phyloP scores from a whole-genome alignment of 37 sponge, comb jelly and placozoan genomes.

The Agelas oroides region DNA sequence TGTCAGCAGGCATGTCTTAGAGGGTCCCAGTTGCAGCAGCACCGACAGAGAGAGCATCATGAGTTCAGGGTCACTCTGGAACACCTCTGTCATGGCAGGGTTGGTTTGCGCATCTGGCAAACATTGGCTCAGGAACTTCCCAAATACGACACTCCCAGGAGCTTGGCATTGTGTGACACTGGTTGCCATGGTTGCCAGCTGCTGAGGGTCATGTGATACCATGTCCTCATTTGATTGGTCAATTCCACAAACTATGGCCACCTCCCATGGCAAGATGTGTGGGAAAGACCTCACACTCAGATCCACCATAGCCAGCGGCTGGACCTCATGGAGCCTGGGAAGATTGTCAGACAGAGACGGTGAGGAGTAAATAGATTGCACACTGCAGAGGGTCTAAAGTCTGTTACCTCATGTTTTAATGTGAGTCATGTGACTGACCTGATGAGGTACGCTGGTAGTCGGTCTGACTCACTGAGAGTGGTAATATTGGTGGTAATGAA shows the following conservation, averaged over 20 bases:
- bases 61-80: slow-evolving; percentile 10
- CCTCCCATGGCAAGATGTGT: slow-evolving; percentile 28
- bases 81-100: neutral
- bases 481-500: too few relatives aligned
- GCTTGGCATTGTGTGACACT: slow-evolving; percentile 7
- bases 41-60: slow-evolving; percentile 15
- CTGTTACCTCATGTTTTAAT: too few relatives aligned
- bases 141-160: neutral
- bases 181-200: slow-evolving; percentile 1
- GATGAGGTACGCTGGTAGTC: too few relatives aligned
- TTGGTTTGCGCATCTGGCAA: too few relatives aligned
- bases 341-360: too few relatives aligned
- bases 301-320: neutral
- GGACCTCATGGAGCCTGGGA: too few relatives aligned
- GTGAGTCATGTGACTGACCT: too few relatives aligned
- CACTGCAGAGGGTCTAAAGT: too few relatives aligned
- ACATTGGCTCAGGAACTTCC: neutral
- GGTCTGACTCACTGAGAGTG: too few relatives aligned
- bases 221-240: slow-evolving; percentile 17
- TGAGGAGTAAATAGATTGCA: too few relatives aligned
- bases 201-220: slow-evolving; percentile 16
- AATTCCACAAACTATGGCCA: slow-evolving; percentile 12
- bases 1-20: neutral
- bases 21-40: neutral
- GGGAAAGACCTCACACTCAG: neutral